These are phyloP conservation scores for Otolemur crassicaudatus DNA, from an alignment of 2,797 vertebrate genomes.

Conservation along the genomic window DNA sequence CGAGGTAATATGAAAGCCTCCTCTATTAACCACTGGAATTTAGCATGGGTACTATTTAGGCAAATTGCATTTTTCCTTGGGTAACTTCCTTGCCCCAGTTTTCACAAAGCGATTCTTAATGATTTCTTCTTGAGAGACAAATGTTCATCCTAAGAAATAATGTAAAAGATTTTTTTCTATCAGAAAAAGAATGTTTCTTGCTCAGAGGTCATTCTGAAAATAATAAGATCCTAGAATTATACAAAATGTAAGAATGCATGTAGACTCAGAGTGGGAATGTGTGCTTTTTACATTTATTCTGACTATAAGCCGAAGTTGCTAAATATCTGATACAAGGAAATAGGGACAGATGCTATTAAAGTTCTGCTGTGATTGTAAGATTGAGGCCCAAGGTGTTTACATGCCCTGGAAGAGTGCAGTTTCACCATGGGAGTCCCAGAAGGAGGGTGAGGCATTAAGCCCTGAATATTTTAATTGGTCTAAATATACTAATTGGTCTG, in stretches of 20 bases:
- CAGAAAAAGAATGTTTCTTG: background rate
- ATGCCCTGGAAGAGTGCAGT: background rate
- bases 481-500: conserved; percentile 46
- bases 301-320: conserved; percentile 48
- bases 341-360: conserved; percentile 1
- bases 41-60: background rate
- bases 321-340: conserved; percentile 9
- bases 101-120: background rate
- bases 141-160: background rate
- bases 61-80: background rate
- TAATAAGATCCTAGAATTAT: background rate
- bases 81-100: background rate
- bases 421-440: conserved; percentile 54
- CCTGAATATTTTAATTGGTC: conserved; percentile 64
- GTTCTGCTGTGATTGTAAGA: conserved; percentile 61
- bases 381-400: conserved; percentile 32
- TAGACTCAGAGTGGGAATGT: background rate
- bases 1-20: background rate
- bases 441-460: background rate
- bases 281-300: conserved; percentile 31
- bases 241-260: background rate
- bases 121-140: background rate
- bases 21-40: background rate
- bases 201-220: background rate
- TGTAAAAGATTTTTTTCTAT: background rate